Evolutionary conservation across 2,888 invertebrate genomes (phyloP), one percentile per base, ranked within the genome.

Genomic region (Amiota minor): DNA sequence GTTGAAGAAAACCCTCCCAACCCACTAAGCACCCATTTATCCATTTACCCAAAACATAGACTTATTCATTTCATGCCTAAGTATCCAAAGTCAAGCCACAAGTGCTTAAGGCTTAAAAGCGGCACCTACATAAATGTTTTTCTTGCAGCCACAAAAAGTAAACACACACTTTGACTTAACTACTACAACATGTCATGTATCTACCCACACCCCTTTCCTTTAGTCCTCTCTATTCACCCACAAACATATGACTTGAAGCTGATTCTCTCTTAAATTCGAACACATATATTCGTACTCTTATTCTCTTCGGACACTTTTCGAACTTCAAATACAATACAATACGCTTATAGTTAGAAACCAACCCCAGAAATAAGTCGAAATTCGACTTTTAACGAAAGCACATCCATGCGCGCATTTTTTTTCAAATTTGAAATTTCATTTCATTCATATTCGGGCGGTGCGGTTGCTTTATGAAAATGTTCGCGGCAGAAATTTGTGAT

Each of bases 351-450:
- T 70, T 50, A 64, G 80, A 85, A 80, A 86, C 84, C 88, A 88
- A 88, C 87, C 87, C 87, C 87, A 81, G 84, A 88, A 88, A 88
- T n/a, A n/a, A n/a, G n/a, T 53, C 86, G 86, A n/a, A n/a, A n/a
- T n/a, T n/a, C n/a, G n/a, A n/a, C n/a, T n/a, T n/a, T n/a, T n/a
- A n/a, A n/a, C n/a, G n/a, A n/a, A n/a, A n/a, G n/a, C n/a, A n/a
- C n/a, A n/a, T n/a, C n/a, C n/a, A n/a, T n/a, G n/a, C n/a, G n/a
- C n/a, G n/a, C n/a, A n/a, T n/a, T n/a, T n/a, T n/a, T n/a, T n/a
- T n/a, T n/a, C n/a, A n/a, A n/a, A n/a, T n/a, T n/a, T n/a, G n/a
- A n/a, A n/a, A n/a, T n/a, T n/a, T n/a, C n/a, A n/a, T n/a, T n/a
- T n/a, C 84, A 86, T 83, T 89, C 84, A 84, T 88, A 83, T 80